Conservation (phyloP, 2,888 invertebrate species). For the Panzeria rudis region DNA sequence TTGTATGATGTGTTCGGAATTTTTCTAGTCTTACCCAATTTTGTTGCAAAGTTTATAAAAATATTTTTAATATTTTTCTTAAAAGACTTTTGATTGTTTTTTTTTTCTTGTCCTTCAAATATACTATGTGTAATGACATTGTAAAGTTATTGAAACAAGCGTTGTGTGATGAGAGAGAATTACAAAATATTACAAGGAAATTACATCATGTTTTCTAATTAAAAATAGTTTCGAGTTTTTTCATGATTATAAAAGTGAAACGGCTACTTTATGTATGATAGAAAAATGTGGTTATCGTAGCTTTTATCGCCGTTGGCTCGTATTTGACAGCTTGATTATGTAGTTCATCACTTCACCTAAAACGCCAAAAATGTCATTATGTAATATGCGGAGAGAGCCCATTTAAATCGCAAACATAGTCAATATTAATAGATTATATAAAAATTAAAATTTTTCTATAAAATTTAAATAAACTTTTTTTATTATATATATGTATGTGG, state of each 20-base stretch:
- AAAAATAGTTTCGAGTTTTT: conserved; percentile 15
- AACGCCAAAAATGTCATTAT: too few species aligned
- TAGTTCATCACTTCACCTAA: too few species aligned
- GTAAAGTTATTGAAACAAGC: conserved; percentile 46
- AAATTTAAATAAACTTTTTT: too few species aligned
- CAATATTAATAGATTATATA: too few species aligned
- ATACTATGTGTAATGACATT: conserved; percentile 48
- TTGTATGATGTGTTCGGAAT: conserved; percentile 20
- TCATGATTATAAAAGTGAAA: not conserved
- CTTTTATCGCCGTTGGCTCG: too few species aligned
- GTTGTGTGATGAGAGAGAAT: conserved; percentile 22
- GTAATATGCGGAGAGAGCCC: too few species aligned
- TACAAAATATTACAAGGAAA: conserved; percentile 47
- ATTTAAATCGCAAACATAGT: too few species aligned
- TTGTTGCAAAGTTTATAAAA: conserved; percentile 4
- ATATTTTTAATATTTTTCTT: conserved; percentile 12
- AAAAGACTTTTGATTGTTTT: conserved; percentile 14
- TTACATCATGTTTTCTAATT: conserved; percentile 55
- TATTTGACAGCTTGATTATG: too few species aligned
- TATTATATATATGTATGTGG: too few species aligned
- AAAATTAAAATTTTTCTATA: too few species aligned
- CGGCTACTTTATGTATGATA: not conserved
- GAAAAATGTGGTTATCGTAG: not conserved
- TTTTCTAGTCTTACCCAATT: conserved; percentile 27
- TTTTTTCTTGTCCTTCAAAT: conserved; percentile 13